Percentiles rank a stretch among this genome's conserved stretches.
Conservation (phyloP, 1,140 invertebrate species). For the Cryptotermes secundus region DNA sequence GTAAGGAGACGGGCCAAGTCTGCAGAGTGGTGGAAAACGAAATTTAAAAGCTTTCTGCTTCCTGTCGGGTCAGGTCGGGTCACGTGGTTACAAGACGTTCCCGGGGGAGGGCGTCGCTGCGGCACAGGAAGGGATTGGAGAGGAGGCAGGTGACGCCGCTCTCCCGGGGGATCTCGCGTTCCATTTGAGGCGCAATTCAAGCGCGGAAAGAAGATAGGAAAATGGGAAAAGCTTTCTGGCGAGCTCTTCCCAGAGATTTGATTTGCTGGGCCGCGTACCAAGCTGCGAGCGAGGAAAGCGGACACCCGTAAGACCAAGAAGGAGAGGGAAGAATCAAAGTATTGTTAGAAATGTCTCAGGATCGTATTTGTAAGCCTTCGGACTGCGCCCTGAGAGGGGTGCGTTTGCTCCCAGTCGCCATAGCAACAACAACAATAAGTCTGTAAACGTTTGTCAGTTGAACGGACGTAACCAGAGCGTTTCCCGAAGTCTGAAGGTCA, state of each 20-base stretch:
- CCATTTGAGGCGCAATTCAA: conserved; percentile 23
- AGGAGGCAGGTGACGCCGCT: neutral
- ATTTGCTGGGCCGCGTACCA: neutral
- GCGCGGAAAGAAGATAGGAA: conserved; percentile 18
- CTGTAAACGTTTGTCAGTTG: no score
- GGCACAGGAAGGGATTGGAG: neutral
- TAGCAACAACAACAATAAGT: no score
- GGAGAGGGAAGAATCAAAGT: no score
- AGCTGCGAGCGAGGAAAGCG: neutral
- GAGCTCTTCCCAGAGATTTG: conserved; percentile 1
- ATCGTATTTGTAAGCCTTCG: no score
- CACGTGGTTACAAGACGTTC: conserved; percentile 16
- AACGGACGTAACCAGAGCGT: no score
- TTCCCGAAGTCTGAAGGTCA: no score
- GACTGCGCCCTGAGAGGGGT: no score
- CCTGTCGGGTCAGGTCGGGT: conserved; percentile 28
- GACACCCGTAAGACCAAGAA: no score
- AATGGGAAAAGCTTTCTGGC: conserved; percentile 5
- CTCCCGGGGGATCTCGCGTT: conserved; percentile 20
- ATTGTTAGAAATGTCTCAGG: no score
- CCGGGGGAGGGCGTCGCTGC: neutral
- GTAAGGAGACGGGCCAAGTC: neutral
- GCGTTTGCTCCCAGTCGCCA: no score
- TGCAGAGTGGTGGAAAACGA: conserved; percentile 22
- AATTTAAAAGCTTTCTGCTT: conserved; percentile 28